Conservation (phyloP, 2,888 invertebrate genomes). For the Trichopoda pennipes region DNA sequence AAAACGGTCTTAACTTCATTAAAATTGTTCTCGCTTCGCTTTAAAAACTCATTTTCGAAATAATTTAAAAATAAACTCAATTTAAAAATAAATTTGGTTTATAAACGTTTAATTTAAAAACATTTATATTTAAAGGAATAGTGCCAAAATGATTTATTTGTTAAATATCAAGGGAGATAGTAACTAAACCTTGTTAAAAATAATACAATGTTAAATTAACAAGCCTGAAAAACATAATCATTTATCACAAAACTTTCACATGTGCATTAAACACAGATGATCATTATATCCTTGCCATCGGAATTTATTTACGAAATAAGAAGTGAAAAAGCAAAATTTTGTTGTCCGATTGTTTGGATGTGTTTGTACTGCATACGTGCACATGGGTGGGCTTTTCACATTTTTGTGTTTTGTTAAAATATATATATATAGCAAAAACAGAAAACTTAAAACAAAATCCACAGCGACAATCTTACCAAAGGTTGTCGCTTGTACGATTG, state of each 20-base stretch:
- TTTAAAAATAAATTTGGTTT: no score
- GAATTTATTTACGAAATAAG: constrained; percentile 3
- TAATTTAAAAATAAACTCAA: no score
- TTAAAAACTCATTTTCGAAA: no score
- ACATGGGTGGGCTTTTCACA: constrained; percentile 65
- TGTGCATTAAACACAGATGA: background rate
- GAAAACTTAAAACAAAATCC: constrained; percentile 53
- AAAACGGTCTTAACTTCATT: no score
- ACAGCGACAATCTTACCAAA: constrained; percentile 43
- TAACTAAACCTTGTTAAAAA: constrained; percentile 13
- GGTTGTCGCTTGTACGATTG: constrained; percentile 24
- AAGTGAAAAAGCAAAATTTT: constrained; percentile 26
- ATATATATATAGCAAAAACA: background rate
- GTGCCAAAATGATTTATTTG: background rate
- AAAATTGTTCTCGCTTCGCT: no score
- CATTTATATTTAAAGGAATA: background rate
- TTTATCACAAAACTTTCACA: constrained; percentile 59
- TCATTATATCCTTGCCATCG: constrained; percentile 32
- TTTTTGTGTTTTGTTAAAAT: constrained; percentile 34
- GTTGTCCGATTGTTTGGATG: constrained; percentile 37
- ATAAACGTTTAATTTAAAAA: background rate
- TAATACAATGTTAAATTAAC: constrained; percentile 41
- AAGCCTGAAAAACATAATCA: constrained; percentile 46
- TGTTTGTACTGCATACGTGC: constrained; percentile 29
- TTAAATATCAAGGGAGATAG: no score